Base-by-base conservation (phyloP, 2,888 invertebrate species). In the Eledona agricola region DNA sequence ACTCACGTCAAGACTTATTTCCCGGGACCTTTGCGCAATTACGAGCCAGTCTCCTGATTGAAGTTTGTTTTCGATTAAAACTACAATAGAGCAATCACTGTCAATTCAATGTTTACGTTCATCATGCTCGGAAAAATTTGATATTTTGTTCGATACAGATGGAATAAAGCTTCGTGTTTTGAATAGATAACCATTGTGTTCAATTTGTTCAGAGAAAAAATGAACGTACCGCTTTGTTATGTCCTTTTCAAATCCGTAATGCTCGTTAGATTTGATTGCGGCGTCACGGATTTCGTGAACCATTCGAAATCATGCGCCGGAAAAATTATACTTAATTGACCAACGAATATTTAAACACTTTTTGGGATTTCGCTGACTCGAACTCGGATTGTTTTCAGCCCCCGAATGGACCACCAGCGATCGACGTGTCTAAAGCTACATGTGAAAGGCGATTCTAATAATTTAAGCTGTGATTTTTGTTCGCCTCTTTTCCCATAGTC, bases 31-130 rank as follows among this genome's bases (percentile, higher is more conserved):
- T 40, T 42, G 10, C 22, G 31, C 42, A 42, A 42, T 42, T 42
- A 42, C 42, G 15, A 31, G 15, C 6, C 6, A 31, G 13, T 42
- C 31, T 20, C 42, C 31, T 42, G 42, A 42, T 42, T 42, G 22
- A 42, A 31, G 42, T 42, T 42, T 42, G 42, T 42, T 42, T 42
- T 42, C 42, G 22, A 42, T 42, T 42, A 42, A 42, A 42, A 42
- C 29, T 42, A 42, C 42, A 42, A 42, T 42, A 13, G 42, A 19
- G 42, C 42, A 42, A 42, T 42, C 42, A 42, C 29, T 42, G 42
- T 42, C 42, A 7, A 42, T 42, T 20, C 26, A 22, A 42, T 42
- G 31, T 42, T 42, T 42, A 42, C 42, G 22, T 42, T 31, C 42
- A 42, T 42, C 42, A 42, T 42, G 31, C 29, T 22, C 22, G 42